These are phyloP conservation scores for Drosophila differens DNA, from an alignment of 2,888 invertebrate genomes.

Conservation along the genomic window DNA sequence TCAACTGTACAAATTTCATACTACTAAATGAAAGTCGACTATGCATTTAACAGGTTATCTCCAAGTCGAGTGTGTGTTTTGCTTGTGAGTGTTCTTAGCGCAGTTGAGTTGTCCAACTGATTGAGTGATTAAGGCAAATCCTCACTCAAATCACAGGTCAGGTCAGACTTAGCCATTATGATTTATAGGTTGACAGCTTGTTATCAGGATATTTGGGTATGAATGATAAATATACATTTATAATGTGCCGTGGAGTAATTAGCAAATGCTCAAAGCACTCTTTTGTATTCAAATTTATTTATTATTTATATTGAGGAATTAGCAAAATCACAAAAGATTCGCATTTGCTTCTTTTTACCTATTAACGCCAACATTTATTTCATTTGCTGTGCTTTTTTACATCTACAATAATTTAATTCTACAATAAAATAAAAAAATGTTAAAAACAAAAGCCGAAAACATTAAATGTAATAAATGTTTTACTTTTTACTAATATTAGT, in stretches of 20 bases:
- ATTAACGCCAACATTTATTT: neutral
- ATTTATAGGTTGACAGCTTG: neutral
- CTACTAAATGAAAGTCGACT: accelerated
- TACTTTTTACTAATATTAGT: neutral
- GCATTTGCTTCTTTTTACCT: neutral
- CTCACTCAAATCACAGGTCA: neutral
- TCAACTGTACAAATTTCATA: neutral
- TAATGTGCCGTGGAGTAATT: neutral
- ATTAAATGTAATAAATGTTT: neutral
- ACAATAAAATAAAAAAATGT: neutral
- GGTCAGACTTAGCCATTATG: neutral
- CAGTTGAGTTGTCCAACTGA: neutral
- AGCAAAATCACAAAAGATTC: neutral
- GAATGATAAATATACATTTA: neutral
- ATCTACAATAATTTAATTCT: neutral
- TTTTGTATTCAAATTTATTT: neutral
- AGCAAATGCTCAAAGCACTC: neutral
- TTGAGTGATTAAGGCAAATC: neutral
- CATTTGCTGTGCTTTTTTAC: neutral
- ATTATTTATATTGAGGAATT: neutral
- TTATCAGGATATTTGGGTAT: neutral
- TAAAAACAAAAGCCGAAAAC: neutral
- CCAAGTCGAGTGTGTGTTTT: neutral
- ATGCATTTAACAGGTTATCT: neutral
- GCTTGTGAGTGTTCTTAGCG: neutral